These are phyloP conservation scores for Chaitophorus viminalis DNA, from an alignment of 2,888 invertebrate species.

Conservation along the genomic window DNA sequence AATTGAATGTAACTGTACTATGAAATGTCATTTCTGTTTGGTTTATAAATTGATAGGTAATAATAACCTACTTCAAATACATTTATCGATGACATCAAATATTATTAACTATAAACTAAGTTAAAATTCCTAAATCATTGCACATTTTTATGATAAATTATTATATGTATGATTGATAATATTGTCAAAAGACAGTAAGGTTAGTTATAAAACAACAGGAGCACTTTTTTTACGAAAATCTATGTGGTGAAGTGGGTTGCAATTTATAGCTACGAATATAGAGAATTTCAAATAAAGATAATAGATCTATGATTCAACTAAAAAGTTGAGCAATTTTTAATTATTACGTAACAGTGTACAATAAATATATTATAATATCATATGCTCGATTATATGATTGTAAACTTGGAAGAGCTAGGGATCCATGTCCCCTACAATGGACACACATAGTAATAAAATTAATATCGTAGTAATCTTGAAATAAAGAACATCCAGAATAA, in stretches of 20 bases:
- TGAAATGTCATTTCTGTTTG: background rate
- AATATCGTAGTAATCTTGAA: conserved; percentile 2
- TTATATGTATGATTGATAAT: too few species aligned
- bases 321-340: too few species aligned
- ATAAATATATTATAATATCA: too few species aligned
- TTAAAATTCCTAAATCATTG: background rate
- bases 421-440: background rate
- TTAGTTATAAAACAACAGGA: too few species aligned
- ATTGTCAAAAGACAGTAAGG: too few species aligned
- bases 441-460: background rate
- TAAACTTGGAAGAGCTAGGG: background rate
- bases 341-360: too few species aligned
- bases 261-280: too few species aligned
- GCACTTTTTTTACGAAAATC: too few species aligned
- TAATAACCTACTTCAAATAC: background rate
- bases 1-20: too few species aligned
- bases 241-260: too few species aligned
- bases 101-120: background rate
- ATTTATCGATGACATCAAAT: background rate
- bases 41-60: background rate
- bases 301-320: too few species aligned
- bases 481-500: background rate
- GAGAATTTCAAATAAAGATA: too few species aligned
- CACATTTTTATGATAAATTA: background rate
- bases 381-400: background rate